Conservation (phyloP, 35 echinoderm and acorn worm genomes). For the Apostichopus parvimensis region DNA sequence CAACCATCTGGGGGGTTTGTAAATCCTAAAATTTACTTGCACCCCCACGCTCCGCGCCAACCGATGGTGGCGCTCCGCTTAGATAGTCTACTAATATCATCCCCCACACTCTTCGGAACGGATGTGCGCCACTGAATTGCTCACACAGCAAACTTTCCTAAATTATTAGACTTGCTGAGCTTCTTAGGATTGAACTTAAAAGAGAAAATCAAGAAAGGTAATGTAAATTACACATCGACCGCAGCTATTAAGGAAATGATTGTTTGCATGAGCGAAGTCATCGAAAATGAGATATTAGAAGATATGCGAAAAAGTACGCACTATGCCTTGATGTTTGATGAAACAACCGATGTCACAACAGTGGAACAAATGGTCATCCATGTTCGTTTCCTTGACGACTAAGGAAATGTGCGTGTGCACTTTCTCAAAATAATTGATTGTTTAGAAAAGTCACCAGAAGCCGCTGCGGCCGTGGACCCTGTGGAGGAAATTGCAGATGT, state of each 20-base stretch:
- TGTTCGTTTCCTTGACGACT: conserved; percentile 47
- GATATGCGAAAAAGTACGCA: conserved; percentile 18
- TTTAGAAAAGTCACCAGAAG: conserved; percentile 36
- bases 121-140: not conserved
- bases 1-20: too few species aligned
- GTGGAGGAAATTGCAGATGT: conserved; percentile 28
- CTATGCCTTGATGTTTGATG: conserved; percentile 54
- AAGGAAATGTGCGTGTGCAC: conserved; percentile 49
- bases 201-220: conserved; percentile 46
- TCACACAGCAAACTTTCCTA: conserved; percentile 43
- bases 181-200: conserved; percentile 47
- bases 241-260: conserved; percentile 57
- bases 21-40: too few species aligned
- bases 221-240: conserved; percentile 53
- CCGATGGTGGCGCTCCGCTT: too few species aligned
- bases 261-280: conserved; percentile 50
- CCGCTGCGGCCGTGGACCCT: not conserved
- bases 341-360: conserved; percentile 57
- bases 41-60: too few species aligned
- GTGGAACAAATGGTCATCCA: conserved; percentile 62
- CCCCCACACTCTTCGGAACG: too few species aligned
- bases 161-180: conserved; percentile 51
- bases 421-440: conserved; percentile 58
- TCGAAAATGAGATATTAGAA: conserved; percentile 50
- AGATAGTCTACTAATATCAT: too few species aligned